Evolutionary conservation across 30 jellyfish, hydroid and myxozoan species (phyloP).

Genomic region (Hydra vulgaris): DNA sequence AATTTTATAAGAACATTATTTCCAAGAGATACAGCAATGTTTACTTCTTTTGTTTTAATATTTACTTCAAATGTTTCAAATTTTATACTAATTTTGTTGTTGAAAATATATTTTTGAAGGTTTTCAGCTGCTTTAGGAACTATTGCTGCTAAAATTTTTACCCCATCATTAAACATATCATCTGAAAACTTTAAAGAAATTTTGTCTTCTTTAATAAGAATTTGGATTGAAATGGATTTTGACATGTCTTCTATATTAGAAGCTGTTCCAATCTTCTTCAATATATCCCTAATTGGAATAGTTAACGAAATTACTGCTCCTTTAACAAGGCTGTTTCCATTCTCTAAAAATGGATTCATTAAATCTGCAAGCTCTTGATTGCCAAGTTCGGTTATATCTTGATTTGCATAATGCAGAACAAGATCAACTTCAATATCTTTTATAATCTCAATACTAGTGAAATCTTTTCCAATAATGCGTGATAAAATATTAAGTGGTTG

Average conservation of each 20-base stretch:
- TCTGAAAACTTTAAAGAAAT: slow-evolving; percentile 50
- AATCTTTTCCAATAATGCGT: not conserved
- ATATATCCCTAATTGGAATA: slow-evolving; percentile 39
- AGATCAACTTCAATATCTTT: slow-evolving; percentile 37
- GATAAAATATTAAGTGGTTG: not conserved
- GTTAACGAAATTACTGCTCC: slow-evolving; percentile 40
- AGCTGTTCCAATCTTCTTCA: slow-evolving; percentile 30
- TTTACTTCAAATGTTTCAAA: slow-evolving; percentile 39
- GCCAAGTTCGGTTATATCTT: slow-evolving; percentile 25
- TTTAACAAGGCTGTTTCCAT: slow-evolving; percentile 41
- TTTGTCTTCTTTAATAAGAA: slow-evolving; percentile 26
- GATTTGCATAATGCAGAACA: slow-evolving; percentile 35
- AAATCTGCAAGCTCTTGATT: slow-evolving; percentile 22
- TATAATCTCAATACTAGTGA: not conserved
- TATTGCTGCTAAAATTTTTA: slow-evolving; percentile 36
- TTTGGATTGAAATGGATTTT: slow-evolving; percentile 24
- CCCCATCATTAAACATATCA: slow-evolving; percentile 29
- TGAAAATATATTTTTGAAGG: slow-evolving; percentile 16
- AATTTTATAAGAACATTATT: slow-evolving; percentile 12
- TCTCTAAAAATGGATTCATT: slow-evolving; percentile 16
- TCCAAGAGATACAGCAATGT: slow-evolving; percentile 29
- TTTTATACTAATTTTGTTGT: slow-evolving; percentile 32
- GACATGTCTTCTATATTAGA: slow-evolving; percentile 36
- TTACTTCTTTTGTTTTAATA: slow-evolving; percentile 34
- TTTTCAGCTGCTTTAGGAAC: slow-evolving; percentile 35